These are phyloP conservation scores for Ascaphus truei DNA, from an alignment of 2,113 vertebrate genomes.

Conservation along the genomic window DNA sequence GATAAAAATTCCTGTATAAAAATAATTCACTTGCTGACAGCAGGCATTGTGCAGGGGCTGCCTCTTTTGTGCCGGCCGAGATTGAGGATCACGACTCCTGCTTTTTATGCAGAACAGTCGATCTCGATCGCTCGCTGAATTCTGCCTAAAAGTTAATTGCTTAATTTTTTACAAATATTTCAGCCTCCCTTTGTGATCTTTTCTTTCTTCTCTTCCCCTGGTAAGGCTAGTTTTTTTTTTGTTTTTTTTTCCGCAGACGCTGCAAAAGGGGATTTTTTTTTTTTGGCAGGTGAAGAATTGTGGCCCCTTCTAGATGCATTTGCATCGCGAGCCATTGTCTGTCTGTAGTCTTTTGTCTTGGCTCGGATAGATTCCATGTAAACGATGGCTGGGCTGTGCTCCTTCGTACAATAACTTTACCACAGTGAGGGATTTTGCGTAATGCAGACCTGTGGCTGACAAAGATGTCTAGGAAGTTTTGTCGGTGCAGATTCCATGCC, in stretches of 20 bases:
- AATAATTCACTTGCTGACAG: slow-evolving; percentile 80
- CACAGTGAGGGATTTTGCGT: slow-evolving; percentile 38
- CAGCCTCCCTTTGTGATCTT: slow-evolving; percentile 23
- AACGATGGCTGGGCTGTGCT: slow-evolving; percentile 41
- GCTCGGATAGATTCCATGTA: slow-evolving; percentile 49
- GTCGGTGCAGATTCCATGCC: neutral
- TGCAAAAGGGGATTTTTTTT: slow-evolving; percentile 38
- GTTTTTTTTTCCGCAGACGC: neutral
- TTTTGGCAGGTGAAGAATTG: slow-evolving; percentile 49
- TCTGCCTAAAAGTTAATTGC: slow-evolving; percentile 84
- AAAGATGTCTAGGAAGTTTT: slow-evolving; percentile 39
- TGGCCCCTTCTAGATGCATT: slow-evolving; percentile 52
- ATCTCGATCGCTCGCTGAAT: slow-evolving; percentile 66
- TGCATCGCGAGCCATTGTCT: slow-evolving; percentile 33
- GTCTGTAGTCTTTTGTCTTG: slow-evolving; percentile 59
- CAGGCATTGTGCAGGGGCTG: slow-evolving; percentile 67
- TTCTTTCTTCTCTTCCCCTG: slow-evolving; percentile 35
- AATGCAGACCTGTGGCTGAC: slow-evolving; percentile 36
- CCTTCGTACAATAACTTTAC: slow-evolving; percentile 41
- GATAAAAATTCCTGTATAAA: slow-evolving; percentile 81
- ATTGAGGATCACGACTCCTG: slow-evolving; percentile 49
- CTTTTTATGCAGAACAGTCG: slow-evolving; percentile 62
- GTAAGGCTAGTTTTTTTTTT: slow-evolving; percentile 2
- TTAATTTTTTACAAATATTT: slow-evolving; percentile 44
- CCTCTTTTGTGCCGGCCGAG: slow-evolving; percentile 60